These are phyloP conservation scores for Caenorhabditis uteleia DNA, from an alignment of 2,888 invertebrate species.

Conservation along the genomic window DNA sequence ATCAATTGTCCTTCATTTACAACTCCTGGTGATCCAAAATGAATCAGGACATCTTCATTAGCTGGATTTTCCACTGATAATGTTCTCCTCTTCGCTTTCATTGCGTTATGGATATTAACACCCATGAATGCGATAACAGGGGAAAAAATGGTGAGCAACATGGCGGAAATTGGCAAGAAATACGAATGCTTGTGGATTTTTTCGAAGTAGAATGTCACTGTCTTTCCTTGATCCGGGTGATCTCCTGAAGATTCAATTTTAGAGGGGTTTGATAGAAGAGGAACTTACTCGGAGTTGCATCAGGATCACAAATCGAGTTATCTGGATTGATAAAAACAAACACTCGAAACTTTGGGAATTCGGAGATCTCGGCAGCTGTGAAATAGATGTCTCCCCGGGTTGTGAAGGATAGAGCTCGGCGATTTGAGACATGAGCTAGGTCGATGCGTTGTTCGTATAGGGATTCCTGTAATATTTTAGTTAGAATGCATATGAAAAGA, in stretches of 20 bases:
- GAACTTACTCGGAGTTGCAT: no score
- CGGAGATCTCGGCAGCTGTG: neutral
- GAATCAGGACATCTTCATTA: no score
- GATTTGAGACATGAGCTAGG: conserved; percentile 3
- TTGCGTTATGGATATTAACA: no score
- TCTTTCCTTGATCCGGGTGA: conserved; percentile 2
- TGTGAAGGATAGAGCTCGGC: conserved; percentile 10
- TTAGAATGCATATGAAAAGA: no score
- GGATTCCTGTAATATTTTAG: no score
- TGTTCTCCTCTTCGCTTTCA: no score
- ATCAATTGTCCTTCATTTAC: no score
- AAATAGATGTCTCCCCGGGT: conserved; percentile 23
- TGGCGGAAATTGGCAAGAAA: conserved; percentile 5
- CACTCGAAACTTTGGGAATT: conserved; percentile 6
- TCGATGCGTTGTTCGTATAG: conserved; percentile 11
- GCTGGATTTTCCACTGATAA: no score
- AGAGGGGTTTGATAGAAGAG: no score
- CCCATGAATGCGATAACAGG: conserved; percentile 1
- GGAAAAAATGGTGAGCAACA: conserved; percentile 5
- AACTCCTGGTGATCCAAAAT: no score
- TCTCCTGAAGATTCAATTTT: no score
- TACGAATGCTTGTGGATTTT: conserved; percentile 8
- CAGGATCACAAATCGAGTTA: conserved; percentile 7
- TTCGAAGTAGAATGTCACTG: conserved; percentile 15
- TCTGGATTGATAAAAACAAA: conserved; percentile 20